These are phyloP conservation scores for Scyliorhinus canicula DNA, from an alignment of 2,797 vertebrate species.

Conservation along the genomic window DNA sequence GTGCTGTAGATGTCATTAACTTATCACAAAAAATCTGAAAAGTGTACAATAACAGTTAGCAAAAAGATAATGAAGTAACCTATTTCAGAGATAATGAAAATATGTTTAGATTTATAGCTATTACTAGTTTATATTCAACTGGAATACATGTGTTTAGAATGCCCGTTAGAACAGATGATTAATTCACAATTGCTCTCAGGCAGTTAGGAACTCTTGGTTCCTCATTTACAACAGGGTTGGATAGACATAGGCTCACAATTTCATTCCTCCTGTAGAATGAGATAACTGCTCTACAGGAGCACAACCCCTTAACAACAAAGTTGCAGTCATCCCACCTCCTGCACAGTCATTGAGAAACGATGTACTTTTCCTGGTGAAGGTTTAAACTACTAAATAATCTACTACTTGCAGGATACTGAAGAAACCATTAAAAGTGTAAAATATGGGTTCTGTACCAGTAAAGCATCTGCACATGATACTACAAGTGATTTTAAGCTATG, in stretches of 20 bases:
- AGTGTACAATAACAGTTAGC: not conserved
- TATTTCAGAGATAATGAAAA: not conserved
- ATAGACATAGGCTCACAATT: not conserved
- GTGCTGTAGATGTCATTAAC: not conserved
- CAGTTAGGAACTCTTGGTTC: not conserved
- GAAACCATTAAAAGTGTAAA: conserved; percentile 27
- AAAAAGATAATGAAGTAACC: not conserved
- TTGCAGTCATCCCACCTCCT: not conserved
- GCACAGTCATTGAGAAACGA: not conserved
- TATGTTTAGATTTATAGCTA: not conserved
- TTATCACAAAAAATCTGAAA: not conserved
- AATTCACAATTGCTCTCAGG: not conserved
- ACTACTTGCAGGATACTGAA: not conserved
- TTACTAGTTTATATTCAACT: not conserved
- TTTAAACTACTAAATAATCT: not conserved
- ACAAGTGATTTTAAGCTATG: not conserved
- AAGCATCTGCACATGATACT: not conserved
- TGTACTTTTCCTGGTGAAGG: not conserved
- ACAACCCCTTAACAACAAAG: not conserved
- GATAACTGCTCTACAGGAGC: not conserved
- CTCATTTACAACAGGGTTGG: not conserved
- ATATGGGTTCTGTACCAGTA: not conserved
- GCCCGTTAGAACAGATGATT: not conserved
- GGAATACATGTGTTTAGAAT: not conserved
- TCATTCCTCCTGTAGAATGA: not conserved